Conservation (phyloP, 2,888 invertebrate species). For the Tenthredo livida region DNA sequence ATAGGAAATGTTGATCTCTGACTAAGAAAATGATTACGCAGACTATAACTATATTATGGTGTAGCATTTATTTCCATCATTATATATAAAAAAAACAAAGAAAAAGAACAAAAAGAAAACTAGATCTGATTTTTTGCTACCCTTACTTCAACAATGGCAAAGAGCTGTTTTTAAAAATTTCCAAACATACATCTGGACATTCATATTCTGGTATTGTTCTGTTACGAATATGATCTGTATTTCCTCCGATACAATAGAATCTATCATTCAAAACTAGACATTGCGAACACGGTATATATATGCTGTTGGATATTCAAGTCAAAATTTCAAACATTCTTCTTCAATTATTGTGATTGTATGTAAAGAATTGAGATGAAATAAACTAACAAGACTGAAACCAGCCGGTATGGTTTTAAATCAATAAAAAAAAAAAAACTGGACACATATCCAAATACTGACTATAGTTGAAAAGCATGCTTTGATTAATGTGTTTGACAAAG, state of each 20-base stretch:
- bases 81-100: neutral
- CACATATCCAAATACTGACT: neutral
- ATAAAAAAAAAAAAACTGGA: neutral
- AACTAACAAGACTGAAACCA: neutral
- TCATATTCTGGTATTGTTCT: neutral
- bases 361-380: neutral
- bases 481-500: neutral
- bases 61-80: neutral
- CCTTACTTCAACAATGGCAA: neutral
- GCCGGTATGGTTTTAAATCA: conserved; percentile 2
- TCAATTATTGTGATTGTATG: neutral
- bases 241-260: neutral
- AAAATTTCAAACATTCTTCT: neutral
- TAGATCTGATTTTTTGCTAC: neutral
- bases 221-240: conserved; percentile 38
- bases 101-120: neutral
- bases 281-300: neutral
- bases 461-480: conserved; percentile 15
- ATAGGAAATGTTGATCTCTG: neutral
- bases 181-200: neutral
- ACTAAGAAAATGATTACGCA: neutral
- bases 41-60: neutral
- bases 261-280: neutral
- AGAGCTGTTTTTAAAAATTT: neutral
- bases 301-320: conserved; percentile 14